Percentiles rank a stretch among this genome's conserved stretches.
Evolutionary conservation across 2,888 invertebrate genomes (phyloP).

Genomic region (Belgica antarctica): DNA sequence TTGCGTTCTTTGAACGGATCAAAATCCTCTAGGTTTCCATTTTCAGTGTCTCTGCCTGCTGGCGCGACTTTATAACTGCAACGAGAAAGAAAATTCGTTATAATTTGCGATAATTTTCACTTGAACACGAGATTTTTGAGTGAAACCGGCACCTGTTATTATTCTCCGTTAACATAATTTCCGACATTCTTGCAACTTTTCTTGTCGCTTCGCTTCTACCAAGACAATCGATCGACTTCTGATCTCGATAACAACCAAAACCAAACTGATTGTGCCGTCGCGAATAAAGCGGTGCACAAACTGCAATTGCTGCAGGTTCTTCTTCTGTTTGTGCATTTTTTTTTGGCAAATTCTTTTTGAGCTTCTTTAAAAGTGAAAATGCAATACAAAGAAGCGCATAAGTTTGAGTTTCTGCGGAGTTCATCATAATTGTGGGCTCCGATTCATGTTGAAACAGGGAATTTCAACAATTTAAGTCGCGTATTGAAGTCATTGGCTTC

Average conservation of each 20-base stretch:
- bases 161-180: slow-evolving; percentile 27
- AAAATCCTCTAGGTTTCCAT: slow-evolving; percentile 59
- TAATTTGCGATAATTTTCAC: background rate
- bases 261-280: slow-evolving; percentile 7
- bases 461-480: too few species aligned
- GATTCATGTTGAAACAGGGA: too few species aligned
- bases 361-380: background rate
- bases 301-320: slow-evolving; percentile 1
- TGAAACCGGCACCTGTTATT: slow-evolving; percentile 18
- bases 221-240: background rate
- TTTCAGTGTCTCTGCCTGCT: slow-evolving; percentile 59
- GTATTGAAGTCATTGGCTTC: too few species aligned
- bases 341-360: background rate
- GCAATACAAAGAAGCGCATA: background rate
- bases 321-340: background rate
- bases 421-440: slow-evolving; percentile 16
- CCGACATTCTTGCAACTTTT: slow-evolving; percentile 9
- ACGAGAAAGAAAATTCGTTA: background rate
- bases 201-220: background rate
- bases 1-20: slow-evolving; percentile 74
- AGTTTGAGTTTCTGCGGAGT: background rate
- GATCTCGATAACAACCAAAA: slow-evolving; percentile 31
- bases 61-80: slow-evolving; percentile 63
- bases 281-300: background rate
- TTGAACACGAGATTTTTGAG: background rate